Conservation (phyloP, 2,888 invertebrate species). For the Odontothrips loti region DNA sequence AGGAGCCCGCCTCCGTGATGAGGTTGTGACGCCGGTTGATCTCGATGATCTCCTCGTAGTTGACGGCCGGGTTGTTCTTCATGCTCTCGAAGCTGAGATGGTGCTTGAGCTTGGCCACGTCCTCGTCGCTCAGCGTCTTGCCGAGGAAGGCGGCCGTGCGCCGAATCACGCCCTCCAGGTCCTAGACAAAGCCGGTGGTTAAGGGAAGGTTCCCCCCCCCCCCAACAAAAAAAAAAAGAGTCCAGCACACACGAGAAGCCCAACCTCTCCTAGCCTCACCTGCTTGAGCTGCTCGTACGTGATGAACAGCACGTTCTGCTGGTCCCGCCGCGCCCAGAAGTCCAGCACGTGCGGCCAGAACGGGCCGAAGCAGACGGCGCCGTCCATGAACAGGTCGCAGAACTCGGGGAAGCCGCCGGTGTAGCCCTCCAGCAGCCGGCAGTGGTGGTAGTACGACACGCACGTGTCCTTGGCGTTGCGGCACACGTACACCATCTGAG, state of each 20-base stretch:
- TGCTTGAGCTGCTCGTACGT: constrained; percentile 45
- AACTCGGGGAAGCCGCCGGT: constrained; percentile 55
- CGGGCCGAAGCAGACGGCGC: constrained; percentile 45
- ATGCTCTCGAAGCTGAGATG: constrained; percentile 53
- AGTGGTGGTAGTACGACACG: constrained; percentile 66
- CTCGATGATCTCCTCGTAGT: constrained; percentile 43
- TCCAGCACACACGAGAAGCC: no score
- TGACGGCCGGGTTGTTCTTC: constrained; percentile 52
- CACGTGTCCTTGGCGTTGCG: constrained; percentile 69
- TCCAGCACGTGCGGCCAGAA: constrained; percentile 44
- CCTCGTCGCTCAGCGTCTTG: constrained; percentile 43
- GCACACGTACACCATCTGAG: constrained; percentile 60
- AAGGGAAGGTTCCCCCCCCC: no score
- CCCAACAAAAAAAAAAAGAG: no score
- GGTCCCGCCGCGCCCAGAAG: constrained; percentile 43
- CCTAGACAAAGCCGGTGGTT: constrained; percentile 42
- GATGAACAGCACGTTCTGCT: constrained; percentile 43
- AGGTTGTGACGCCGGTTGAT: constrained; percentile 39
- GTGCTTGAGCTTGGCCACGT: constrained; percentile 45
- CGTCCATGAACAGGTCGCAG: constrained; percentile 57
- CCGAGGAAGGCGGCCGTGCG: constrained; percentile 49
- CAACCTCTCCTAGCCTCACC: constrained; percentile 40
- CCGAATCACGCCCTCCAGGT: constrained; percentile 46
- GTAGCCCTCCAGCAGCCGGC: constrained; percentile 56
- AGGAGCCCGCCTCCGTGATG: constrained; percentile 38